phyloP scores from a whole-genome alignment of 2,888 invertebrate species.

The Lutraria lutraria region DNA sequence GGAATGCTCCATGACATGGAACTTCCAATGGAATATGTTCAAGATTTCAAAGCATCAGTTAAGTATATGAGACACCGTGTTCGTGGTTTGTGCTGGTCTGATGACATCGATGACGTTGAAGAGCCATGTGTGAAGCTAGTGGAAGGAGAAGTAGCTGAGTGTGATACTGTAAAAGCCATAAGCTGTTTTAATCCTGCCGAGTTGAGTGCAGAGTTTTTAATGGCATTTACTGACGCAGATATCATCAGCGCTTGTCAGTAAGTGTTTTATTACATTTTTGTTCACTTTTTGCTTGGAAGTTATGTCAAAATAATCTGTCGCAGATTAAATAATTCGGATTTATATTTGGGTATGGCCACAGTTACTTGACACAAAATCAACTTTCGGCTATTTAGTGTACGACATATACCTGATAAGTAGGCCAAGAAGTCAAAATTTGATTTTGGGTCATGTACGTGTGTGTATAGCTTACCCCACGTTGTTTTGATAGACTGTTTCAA shows the following conservation, averaged over 20 bases:
- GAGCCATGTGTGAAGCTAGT: slow-evolving; percentile 22
- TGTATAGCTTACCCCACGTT: no score
- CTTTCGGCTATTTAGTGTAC: no score
- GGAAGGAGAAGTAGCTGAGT: not conserved
- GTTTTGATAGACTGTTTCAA: no score
- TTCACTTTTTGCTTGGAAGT: no score
- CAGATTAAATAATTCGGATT: no score
- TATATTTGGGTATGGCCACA: no score
- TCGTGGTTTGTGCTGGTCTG: slow-evolving; percentile 22
- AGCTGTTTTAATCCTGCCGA: slow-evolving; percentile 10
- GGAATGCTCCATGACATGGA: not conserved
- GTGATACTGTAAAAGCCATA: slow-evolving; percentile 10
- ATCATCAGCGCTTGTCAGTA: slow-evolving; percentile 48
- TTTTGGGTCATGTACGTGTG: no score
- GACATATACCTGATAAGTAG: no score
- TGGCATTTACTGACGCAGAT: not conserved
- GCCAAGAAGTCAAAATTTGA: no score
- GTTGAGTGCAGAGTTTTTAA: not conserved
- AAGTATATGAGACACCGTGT: not conserved
- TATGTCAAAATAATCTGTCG: no score
- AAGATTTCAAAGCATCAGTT: not conserved
- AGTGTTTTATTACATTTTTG: not conserved
- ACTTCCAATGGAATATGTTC: not conserved
- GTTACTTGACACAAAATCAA: no score
- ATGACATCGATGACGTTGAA: slow-evolving; percentile 24